Evolutionary conservation across 2,888 invertebrate genomes (phyloP), one percentile per base, ranked within the genome.

Genomic region (Apamea sordens): DNA sequence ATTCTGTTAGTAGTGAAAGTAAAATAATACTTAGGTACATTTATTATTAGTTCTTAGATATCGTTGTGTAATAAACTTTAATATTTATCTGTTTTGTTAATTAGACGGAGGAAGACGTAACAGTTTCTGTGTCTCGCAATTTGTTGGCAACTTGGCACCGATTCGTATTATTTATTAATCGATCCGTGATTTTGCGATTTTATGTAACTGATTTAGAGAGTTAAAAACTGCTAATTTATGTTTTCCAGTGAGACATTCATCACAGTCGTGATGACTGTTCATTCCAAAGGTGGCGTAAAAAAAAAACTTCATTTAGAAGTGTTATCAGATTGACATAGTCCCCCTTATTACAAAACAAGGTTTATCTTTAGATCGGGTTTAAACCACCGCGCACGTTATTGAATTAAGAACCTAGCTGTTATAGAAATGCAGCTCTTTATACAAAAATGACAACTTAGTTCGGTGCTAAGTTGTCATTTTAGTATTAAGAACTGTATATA

Each of bases 81-180:
- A 83, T 87, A 78, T 89, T 85, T 83, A 83, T 86, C 73, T 79
- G 73, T 80, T 76, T 69, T 79, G 47, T 47, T 74, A 69, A 81
- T 74, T 74, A 76, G 36, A 74, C 77, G 81, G 80, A 67, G 73
- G 79, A 73, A 72, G 65, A 83, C 80, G 87, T 86, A 89, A 89
- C 78, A 69, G 56, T 71, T 77, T 36, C 68, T 8, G 21, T 32
- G 71, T 80, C 78, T 79, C 71, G 76, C 78, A 78, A 85, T 82
- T 75, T 64, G 41, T 41, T 41, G 41, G 41, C 41, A 41, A 7
- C 18, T 81, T 83, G 83, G 73, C 84, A 86, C 79, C 84, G 85
- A 83, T 86, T 73, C 80, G 79, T 82, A 73, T 80, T 76, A 72
- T 76, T 74, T 70, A 72, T 70, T 75, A 61, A 82, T 79, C 74